Evolutionary conservation across 1,140 invertebrate species (phyloP).

Genomic region (Drosophila tani): DNA sequence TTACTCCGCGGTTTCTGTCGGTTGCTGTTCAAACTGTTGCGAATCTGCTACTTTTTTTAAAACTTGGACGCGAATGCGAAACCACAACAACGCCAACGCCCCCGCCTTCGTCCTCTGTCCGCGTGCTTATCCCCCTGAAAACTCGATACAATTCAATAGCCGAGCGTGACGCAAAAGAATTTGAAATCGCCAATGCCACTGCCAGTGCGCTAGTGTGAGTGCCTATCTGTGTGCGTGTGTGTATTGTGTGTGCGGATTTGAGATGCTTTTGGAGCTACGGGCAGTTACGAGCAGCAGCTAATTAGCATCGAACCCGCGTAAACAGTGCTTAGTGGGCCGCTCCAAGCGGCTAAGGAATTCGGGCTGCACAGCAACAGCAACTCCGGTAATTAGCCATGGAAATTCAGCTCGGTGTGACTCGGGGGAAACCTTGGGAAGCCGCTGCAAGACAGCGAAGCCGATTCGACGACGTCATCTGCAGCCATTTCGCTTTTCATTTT

Average conservation of each 20-base stretch:
- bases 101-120: neutral
- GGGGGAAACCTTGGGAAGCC: conserved; percentile 62
- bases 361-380: conserved; percentile 57
- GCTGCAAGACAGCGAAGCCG: conserved; percentile 25
- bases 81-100: conserved; percentile 8
- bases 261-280: conserved; percentile 42
- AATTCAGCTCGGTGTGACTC: conserved; percentile 30
- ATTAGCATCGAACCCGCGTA: conserved; percentile 56
- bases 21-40: conserved; percentile 1
- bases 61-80: conserved; percentile 8
- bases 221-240: conserved; percentile 20
- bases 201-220: conserved; percentile 25
- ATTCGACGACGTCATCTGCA: conserved; percentile 60
- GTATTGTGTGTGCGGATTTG: conserved; percentile 41
- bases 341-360: conserved; percentile 31
- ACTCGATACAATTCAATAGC: conserved; percentile 18
- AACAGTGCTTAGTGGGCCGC: conserved; percentile 36
- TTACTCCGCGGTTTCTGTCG: neutral
- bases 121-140: neutral
- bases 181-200: conserved; percentile 39
- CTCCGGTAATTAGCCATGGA: conserved; percentile 57
- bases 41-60: neutral
- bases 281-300: conserved; percentile 26
- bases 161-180: conserved; percentile 44
- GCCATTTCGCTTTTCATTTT: conserved; percentile 75